These are phyloP conservation scores for Heliopora coerulea DNA, from an alignment of 92 coral and sea anemone genomes.

Conservation along the genomic window DNA sequence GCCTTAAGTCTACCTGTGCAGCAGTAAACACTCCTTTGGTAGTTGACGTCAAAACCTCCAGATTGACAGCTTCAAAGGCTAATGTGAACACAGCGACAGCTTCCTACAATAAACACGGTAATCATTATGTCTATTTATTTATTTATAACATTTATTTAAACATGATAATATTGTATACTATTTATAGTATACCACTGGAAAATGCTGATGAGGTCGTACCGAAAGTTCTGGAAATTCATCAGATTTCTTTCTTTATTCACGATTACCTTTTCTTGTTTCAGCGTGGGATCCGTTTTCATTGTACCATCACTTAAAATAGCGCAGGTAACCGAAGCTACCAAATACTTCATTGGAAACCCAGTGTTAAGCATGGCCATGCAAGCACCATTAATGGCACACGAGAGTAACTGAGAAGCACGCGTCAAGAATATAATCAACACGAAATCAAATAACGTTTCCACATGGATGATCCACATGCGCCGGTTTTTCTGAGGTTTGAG, in stretches of 20 bases:
- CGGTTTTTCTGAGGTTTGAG: no score
- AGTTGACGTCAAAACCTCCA: slow-evolving; percentile 74
- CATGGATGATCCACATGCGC: no score
- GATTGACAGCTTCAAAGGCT: slow-evolving; percentile 76
- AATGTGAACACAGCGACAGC: slow-evolving; percentile 84
- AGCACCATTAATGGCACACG: slow-evolving; percentile 92
- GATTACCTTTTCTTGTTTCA: slow-evolving; percentile 83
- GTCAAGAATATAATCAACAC: slow-evolving; percentile 7
- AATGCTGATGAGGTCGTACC: no score
- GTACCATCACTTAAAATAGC: slow-evolving; percentile 59
- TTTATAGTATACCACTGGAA: no score
- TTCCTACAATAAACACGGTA: slow-evolving; percentile 53
- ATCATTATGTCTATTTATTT: no score
- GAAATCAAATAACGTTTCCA: not conserved
- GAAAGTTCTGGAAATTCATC: no score
- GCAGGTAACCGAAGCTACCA: slow-evolving; percentile 77
- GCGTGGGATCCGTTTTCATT: slow-evolving; percentile 74
- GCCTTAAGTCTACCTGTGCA: slow-evolving; percentile 84
- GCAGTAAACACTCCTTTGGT: slow-evolving; percentile 72
- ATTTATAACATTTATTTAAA: no score
- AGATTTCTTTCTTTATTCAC: no score
- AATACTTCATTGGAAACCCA: slow-evolving; percentile 90
- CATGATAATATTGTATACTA: no score
- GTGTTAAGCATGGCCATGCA: slow-evolving; percentile 96
- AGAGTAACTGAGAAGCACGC: slow-evolving; percentile 58